Conservation (phyloP, 2,888 invertebrate genomes). For the Cynaeus angustus region DNA sequence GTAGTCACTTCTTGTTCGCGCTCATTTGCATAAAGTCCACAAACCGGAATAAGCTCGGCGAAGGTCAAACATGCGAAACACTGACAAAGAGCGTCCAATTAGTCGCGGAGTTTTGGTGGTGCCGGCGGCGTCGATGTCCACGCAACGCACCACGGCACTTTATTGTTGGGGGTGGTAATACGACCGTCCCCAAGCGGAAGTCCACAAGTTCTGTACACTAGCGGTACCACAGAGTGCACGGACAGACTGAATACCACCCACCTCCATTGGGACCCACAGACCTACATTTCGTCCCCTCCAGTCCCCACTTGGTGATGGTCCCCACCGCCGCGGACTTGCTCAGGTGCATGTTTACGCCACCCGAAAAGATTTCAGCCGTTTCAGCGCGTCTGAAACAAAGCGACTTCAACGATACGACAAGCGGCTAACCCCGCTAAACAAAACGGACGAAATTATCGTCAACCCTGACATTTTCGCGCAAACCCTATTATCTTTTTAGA, state of each 20-base stretch:
- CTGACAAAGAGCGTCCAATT: conserved; percentile 55
- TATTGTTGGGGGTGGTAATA: conserved; percentile 48
- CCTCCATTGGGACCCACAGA: conserved; percentile 69
- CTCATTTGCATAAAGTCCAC: conserved; percentile 55
- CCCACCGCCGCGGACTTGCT: conserved; percentile 59
- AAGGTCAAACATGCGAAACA: conserved; percentile 56
- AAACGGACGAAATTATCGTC: background rate
- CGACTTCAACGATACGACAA: conserved; percentile 33
- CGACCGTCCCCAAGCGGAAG: conserved; percentile 66
- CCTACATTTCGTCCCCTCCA: conserved; percentile 67
- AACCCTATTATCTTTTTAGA: conserved; percentile 16
- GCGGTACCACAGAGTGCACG: conserved; percentile 66
- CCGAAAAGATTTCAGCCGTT: conserved; percentile 51
- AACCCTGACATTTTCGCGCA: background rate
- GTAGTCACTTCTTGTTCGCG: conserved; percentile 54
- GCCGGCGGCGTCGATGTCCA: background rate
- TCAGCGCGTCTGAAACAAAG: conserved; percentile 2
- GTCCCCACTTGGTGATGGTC: conserved; percentile 58
- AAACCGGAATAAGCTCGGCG: conserved; percentile 57
- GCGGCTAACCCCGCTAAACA: conserved; percentile 23
- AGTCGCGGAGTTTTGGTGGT: conserved; percentile 25
- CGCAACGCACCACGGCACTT: background rate
- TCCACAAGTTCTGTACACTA: conserved; percentile 65
- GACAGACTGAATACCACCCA: conserved; percentile 69
- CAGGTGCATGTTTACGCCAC: conserved; percentile 54